A percentile compares a stretch with the other conserved stretches of the same genome.
Conservation (phyloP, 2,113 vertebrate genomes). For the Ceyx margarethae region DNA sequence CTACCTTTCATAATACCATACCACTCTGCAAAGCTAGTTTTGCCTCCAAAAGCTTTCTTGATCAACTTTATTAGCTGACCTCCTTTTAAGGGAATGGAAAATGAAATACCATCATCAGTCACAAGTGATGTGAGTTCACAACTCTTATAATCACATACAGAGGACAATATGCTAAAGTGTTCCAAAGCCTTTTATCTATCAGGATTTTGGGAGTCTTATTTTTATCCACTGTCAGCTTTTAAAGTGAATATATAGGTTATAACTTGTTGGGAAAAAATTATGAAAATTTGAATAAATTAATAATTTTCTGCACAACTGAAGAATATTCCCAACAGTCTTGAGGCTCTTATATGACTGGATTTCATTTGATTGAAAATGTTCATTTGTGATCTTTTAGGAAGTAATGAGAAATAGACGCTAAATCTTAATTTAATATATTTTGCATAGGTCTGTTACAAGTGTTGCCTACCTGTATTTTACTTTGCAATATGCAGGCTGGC, state of each 20-base stretch:
- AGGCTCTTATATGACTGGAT: neutral
- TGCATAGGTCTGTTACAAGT: neutral
- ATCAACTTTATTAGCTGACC: neutral
- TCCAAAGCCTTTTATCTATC: neutral
- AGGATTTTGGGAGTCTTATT: neutral
- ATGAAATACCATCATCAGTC: neutral
- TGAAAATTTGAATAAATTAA: neutral
- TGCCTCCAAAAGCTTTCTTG: neutral
- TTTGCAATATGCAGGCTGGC: neutral
- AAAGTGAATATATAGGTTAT: neutral
- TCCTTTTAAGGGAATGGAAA: neutral
- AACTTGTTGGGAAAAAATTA: neutral
- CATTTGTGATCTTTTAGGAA: neutral
- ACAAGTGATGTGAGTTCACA: neutral
- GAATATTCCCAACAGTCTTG: neutral
- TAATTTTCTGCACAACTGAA: neutral
- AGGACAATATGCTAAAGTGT: neutral
- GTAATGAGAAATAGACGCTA: neutral
- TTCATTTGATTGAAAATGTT: neutral
- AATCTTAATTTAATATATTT: neutral
- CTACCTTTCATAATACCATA: neutral
- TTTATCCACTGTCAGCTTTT: neutral
- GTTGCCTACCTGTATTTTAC: neutral
- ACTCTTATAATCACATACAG: neutral
- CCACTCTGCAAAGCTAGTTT: neutral